Evolutionary conservation across 2,888 invertebrate species (phyloP).

Genomic region (Keiferia lycopersicella): DNA sequence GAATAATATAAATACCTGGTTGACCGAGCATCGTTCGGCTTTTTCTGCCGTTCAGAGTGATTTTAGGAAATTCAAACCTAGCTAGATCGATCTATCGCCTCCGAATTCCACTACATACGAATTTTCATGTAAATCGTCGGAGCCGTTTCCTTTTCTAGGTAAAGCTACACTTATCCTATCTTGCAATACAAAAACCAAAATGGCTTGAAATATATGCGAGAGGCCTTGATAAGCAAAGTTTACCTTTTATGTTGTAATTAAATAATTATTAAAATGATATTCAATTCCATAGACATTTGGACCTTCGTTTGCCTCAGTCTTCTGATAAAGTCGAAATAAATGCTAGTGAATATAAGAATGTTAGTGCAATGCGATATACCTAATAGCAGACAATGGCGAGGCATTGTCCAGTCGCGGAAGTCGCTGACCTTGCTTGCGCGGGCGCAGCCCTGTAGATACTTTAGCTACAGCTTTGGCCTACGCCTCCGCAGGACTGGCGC

Average conservation of each 20-base stretch:
- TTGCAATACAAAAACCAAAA: background rate
- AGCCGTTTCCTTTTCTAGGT: too few species aligned
- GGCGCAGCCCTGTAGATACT: constrained; percentile 37
- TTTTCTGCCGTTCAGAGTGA: too few species aligned
- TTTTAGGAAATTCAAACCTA: too few species aligned
- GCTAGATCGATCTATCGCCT: too few species aligned
- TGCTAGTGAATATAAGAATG: constrained; percentile 20
- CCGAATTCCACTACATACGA: too few species aligned
- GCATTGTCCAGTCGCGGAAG: constrained; percentile 60
- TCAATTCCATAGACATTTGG: background rate
- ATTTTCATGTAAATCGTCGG: too few species aligned
- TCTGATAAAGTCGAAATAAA: background rate
- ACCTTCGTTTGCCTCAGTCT: background rate
- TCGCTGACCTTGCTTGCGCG: constrained; percentile 77
- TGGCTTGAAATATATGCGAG: background rate
- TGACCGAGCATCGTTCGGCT: too few species aligned
- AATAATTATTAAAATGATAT: background rate
- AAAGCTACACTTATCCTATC: background rate
- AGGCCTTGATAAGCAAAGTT: background rate
- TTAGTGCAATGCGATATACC: constrained; percentile 32
- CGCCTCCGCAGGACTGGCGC: constrained; percentile 39
- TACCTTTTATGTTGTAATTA: background rate
- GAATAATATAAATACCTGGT: background rate
- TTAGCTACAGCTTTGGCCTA: constrained; percentile 28
- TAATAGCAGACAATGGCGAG: constrained; percentile 39